Base-by-base conservation (phyloP, 2,113 vertebrate genomes). In the Zeus faber region DNA sequence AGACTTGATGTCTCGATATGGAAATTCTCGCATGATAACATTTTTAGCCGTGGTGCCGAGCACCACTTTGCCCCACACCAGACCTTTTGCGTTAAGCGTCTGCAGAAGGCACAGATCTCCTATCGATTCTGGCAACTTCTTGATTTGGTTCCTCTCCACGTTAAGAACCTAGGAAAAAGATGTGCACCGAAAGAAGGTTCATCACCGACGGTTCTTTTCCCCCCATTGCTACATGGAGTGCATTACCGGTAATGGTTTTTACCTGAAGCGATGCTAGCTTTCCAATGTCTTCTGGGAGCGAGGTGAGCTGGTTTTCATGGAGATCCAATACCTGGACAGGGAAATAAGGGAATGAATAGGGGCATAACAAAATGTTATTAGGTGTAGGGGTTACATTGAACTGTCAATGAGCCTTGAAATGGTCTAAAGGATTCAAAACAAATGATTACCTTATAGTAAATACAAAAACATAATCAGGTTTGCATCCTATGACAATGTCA, bases 61-160 rank as follows among this genome's bases (percentile, higher is more conserved):
- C n/a, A n/a, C n/a, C n/a, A n/a, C n/a, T n/a, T n/a, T n/a, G n/a
- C n/a, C n/a, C n/a, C 1, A 27, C 4, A 17, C 7, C 76, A 27
- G 77, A 98, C 97, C 93, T 89, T 94, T 97, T 59, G 95, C 72
- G 69, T 82, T 96, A 47, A 99, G 92, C 1, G 92, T 87, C 86
- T 98, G 95, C 54, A 99, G 92, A 49, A 93, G 89, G 24, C 50
- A 43, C 41, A 99, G 89, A 51, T 90, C 80, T 43, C 92, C 92
- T 8, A 88, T 78, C 48, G 94, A 93, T 22, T 85, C 86, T 0
- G 97, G 96, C 49, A 99, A 89, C 21, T 53, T 29, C 21, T 90
- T 92, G 54, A 99, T 76, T 31, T 85, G 85, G 74, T 99, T 99
- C 66, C 82, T 92, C 77, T 95, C 95, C 53, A 93, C 65, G 23